A percentile compares a stretch with the other conserved stretches of the same genome.
Conservation (phyloP, 2,888 invertebrate species). For the Auanema freiburgensis region DNA sequence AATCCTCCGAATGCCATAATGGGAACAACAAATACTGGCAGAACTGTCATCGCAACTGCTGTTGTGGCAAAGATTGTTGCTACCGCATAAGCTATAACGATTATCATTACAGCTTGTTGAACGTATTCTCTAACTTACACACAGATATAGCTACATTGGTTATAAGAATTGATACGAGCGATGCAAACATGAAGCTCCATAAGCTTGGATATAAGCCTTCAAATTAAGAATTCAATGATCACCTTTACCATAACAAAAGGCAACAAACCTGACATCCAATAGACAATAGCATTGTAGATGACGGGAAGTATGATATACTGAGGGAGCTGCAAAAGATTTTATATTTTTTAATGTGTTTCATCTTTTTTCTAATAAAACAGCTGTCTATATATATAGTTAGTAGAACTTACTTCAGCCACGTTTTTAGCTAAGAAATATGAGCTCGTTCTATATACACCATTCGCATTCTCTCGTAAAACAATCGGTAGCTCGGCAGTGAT, state of each 20-base stretch:
- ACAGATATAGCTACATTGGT: constrained; percentile 53
- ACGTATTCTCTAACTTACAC: constrained; percentile 29
- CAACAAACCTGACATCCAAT: constrained; percentile 79
- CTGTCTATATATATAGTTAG: neutral
- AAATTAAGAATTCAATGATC: constrained; percentile 26
- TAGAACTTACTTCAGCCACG: constrained; percentile 72
- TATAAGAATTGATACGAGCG: constrained; percentile 39
- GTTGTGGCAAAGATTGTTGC: constrained; percentile 82
- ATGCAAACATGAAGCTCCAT: constrained; percentile 73
- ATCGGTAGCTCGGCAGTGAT: constrained; percentile 86
- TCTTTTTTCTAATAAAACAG: neutral
- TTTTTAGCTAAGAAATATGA: constrained; percentile 85
- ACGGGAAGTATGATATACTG: constrained; percentile 81
- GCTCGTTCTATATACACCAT: constrained; percentile 86
- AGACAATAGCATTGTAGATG: constrained; percentile 80
- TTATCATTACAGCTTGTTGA: constrained; percentile 1
- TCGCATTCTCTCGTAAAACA: constrained; percentile 83
- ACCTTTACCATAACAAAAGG: too few species aligned
- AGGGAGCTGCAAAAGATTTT: constrained; percentile 70
- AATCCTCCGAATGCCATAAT: constrained; percentile 92
- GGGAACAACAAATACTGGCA: constrained; percentile 87
- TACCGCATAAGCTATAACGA: constrained; percentile 79
- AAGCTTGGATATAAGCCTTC: constrained; percentile 57
- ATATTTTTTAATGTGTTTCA: neutral
- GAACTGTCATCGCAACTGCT: constrained; percentile 85